Conservation (phyloP, 2,888 invertebrate species). For the Eristalis tenax region DNA sequence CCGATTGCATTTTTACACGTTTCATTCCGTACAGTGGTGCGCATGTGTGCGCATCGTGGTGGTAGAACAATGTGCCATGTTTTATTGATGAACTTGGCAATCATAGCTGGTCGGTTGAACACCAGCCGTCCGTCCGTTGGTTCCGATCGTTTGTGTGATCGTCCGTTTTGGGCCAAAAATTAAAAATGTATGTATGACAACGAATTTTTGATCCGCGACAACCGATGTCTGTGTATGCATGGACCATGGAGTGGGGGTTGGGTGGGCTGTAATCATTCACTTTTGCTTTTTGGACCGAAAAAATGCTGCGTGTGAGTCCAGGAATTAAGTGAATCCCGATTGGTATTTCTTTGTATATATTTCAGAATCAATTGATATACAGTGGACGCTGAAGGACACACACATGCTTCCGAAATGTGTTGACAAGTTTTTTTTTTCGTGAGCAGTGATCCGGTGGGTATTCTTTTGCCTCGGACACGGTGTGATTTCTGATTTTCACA, state of each 20-base stretch:
- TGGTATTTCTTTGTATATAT: neutral
- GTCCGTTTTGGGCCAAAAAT: slow-evolving; percentile 34
- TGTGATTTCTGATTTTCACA: slow-evolving; percentile 15
- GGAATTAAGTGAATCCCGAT: slow-evolving; percentile 79
- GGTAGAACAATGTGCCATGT: slow-evolving; percentile 72
- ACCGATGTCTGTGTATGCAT: slow-evolving; percentile 30
- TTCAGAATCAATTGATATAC: neutral
- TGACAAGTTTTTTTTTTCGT: slow-evolving; percentile 18
- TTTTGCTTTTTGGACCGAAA: slow-evolving; percentile 8
- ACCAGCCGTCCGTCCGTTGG: neutral
- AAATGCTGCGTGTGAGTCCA: slow-evolving; percentile 78
- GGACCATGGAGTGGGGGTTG: neutral
- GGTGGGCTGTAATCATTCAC: slow-evolving; percentile 21
- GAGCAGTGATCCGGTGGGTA: neutral
- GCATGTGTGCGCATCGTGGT: slow-evolving; percentile 23
- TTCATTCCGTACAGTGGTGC: slow-evolving; percentile 22
- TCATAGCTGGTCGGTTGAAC: slow-evolving; percentile 31
- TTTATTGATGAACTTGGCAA: slow-evolving; percentile 73
- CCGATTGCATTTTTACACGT: slow-evolving; percentile 36
- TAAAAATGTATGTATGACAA: slow-evolving; percentile 58
- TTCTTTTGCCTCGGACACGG: neutral
- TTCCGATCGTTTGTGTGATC: neutral
- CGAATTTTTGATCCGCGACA: slow-evolving; percentile 57
- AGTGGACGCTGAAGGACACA: neutral
- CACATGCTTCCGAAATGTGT: slow-evolving; percentile 17